A percentile compares a stretch with the other conserved stretches of the same genome.
phyloP scores from a whole-genome alignment of 2,113 vertebrate genomes.

The Paradisaea rubra region DNA sequence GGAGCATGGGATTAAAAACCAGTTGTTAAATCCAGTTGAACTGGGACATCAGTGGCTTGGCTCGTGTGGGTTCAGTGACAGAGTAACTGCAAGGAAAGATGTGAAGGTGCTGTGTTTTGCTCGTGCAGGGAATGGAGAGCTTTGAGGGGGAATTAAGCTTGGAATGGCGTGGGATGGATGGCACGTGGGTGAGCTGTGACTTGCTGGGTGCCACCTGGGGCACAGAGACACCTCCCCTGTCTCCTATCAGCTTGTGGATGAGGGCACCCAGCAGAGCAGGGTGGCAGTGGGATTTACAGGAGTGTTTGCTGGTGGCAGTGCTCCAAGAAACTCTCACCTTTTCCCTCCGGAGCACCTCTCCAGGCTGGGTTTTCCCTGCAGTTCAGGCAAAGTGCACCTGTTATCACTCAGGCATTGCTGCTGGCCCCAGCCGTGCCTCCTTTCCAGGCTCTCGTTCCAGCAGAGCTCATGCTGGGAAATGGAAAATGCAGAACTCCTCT shows the following conservation, averaged over 20 bases:
- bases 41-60: not conserved
- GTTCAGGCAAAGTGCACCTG: not conserved
- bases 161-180: not conserved
- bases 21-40: not conserved
- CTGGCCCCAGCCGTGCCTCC: not conserved
- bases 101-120: not conserved
- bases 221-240: not conserved
- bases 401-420: not conserved
- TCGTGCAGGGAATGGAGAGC: fast-evolving
- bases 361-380: not conserved
- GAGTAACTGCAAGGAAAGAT: not conserved
- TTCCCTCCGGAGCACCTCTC: not conserved
- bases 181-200: not conserved
- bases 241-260: not conserved
- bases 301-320: not conserved
- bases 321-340: not conserved
- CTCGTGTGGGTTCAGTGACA: not conserved
- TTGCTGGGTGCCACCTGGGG: not conserved
- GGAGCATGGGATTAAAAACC: fast-evolving
- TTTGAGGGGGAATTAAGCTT: not conserved
- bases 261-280: not conserved
- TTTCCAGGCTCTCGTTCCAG: not conserved
- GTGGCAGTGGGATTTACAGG: not conserved
- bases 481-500: not conserved
- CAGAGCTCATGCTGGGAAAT: not conserved